Percentiles rank a stretch among this genome's conserved stretches.
These are phyloP conservation scores for Thamnophis elegans DNA, from an alignment of 2,797 vertebrate genomes.

Conservation along the genomic window DNA sequence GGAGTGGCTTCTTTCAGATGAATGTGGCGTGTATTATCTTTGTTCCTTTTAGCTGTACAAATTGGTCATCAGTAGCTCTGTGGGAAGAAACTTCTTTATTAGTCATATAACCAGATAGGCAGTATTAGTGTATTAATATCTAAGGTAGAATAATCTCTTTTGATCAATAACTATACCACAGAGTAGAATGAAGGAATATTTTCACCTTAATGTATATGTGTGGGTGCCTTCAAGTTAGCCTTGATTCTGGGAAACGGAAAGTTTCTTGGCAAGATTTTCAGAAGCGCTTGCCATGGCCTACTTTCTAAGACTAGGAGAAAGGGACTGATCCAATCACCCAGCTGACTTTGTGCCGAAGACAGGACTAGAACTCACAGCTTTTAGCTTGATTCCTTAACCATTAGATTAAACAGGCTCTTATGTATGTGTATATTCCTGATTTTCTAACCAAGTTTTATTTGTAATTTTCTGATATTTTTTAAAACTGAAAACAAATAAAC, in stretches of 20 bases:
- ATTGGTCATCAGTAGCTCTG: slow-evolving; percentile 54
- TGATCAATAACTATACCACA: slow-evolving; percentile 40
- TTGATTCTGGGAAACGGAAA: background rate
- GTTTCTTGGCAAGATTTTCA: background rate
- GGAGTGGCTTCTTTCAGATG: slow-evolving; percentile 47
- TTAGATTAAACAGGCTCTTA: background rate
- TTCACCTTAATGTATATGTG: background rate
- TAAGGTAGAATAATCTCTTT: slow-evolving; percentile 37
- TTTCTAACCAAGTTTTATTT: background rate
- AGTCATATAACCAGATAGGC: slow-evolving; percentile 58
- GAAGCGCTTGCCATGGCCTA: background rate
- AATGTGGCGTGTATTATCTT: slow-evolving; percentile 52
- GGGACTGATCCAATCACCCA: background rate
- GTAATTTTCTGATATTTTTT: background rate
- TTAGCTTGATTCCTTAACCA: background rate
- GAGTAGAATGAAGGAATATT: slow-evolving; percentile 17
- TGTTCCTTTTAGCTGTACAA: slow-evolving; percentile 59
- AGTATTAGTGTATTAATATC: slow-evolving; percentile 58
- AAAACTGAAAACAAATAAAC: background rate
- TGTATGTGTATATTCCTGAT: background rate
- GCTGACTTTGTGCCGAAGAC: background rate
- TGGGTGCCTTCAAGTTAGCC: background rate
- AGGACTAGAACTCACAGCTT: background rate
- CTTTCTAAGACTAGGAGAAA: background rate
- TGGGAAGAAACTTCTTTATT: slow-evolving; percentile 63